Evolutionary conservation across 2,888 invertebrate genomes (phyloP).

Genomic region (Hemistola chrysoprasaria): DNA sequence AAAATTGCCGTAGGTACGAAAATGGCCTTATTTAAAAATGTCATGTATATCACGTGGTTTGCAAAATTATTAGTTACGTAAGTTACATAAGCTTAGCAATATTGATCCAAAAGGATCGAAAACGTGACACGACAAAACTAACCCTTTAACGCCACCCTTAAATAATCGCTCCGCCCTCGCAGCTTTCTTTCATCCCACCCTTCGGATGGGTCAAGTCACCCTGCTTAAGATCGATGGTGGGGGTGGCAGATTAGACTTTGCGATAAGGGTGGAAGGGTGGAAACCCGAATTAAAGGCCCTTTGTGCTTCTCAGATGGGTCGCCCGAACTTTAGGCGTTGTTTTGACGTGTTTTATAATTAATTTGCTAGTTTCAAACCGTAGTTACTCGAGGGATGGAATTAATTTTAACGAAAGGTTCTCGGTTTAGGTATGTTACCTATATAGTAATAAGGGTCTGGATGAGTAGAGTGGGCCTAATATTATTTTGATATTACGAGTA

Average conservation of each 20-base stretch:
- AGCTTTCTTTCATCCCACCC: conserved; percentile 75
- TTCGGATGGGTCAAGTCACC: conserved; percentile 73
- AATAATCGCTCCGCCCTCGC: conserved; percentile 62
- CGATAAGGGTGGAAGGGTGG: conserved; percentile 72
- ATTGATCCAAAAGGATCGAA: conserved; percentile 29
- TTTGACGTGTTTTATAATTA: conserved; percentile 81
- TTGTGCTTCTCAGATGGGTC: conserved; percentile 75
- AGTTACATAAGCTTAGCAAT: conserved; percentile 18
- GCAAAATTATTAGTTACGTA: too few relatives aligned
- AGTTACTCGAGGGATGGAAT: conserved; percentile 69
- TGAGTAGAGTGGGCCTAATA: too few relatives aligned
- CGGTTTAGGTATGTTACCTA: conserved; percentile 16
- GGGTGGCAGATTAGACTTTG: conserved; percentile 70
- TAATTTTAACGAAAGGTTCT: conserved; percentile 56
- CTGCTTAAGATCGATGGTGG: conserved; percentile 81
- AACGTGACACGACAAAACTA: conserved; percentile 68
- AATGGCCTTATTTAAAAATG: too few relatives aligned
- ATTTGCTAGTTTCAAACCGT: conserved; percentile 77
- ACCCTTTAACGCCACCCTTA: conserved; percentile 59
- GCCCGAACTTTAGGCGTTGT: conserved; percentile 71
- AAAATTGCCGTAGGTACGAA: too few relatives aligned
- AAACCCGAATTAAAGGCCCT: conserved; percentile 69
- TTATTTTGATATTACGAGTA: too few relatives aligned
- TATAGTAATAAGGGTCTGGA: conserved; percentile 4
- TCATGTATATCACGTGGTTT: too few relatives aligned